Evolutionary conservation across 37 sponge, comb jelly and placozoan genomes (phyloP), one percentile per base, ranked within the genome.

Genomic region (Mnemiopsis leidyi): DNA sequence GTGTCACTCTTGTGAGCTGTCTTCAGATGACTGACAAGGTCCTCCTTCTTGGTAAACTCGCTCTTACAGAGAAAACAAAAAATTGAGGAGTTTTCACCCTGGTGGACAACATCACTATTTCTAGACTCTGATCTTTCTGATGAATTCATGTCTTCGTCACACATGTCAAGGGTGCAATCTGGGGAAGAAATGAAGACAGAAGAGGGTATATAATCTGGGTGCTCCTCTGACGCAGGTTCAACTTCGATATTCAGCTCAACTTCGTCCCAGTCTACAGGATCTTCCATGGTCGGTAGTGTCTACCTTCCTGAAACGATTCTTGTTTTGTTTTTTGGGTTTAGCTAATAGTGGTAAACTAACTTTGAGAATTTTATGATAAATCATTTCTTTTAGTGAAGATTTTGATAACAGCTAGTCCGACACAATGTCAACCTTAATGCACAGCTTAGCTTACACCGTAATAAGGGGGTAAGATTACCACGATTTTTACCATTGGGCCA

Each of bases 181-280:
- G n/a, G n/a, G 35, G 26, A 31, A 2, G 9, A 20, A 20, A 77
- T 77, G 18, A 32, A 13, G 3, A 36, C 79, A 16, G 79, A 34
- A 0, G 33, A 20, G 1, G 32, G 79, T 1, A 77, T 9, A 20
- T 31, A 77, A 32, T 28, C 79, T 13, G 1, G 20, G 5, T 0
- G 1, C 32, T 77, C 79, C 3, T 77, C 79, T 21, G 32, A 16
- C 9, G 1, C 3, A 31, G 79, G 32, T 16, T 26, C 32, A 31
- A 13, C 36, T 32, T 77, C 79, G 3, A 77, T 77, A 36, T 77
- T 77, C 35, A 77, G 79, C 32, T 77, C 79, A 21, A 77, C 79
- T 28, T 26, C 36, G 33, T 77, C 79, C 79, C 79, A 77, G 35
- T 77, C 36, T 34, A 77, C 32, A 77, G 35, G 20, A 13, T 48